Base-by-base conservation (phyloP, 2,888 invertebrate species). In the Drosophila mimica region DNA sequence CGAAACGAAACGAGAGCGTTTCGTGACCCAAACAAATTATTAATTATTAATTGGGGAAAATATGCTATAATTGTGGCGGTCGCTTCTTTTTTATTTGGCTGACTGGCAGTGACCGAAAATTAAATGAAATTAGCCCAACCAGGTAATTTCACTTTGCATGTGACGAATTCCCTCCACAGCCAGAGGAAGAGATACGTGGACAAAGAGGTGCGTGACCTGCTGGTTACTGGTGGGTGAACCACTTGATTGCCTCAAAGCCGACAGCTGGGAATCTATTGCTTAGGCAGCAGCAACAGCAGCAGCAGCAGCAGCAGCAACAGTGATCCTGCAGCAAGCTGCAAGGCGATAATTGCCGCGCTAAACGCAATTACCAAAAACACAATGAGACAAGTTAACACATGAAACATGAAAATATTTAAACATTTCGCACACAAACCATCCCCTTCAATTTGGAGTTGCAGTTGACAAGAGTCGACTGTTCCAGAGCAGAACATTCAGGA, bases 21-120 rank as follows among this genome's bases (percentile, higher is more conserved):
- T 91, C 92, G 92, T 92, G 92, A 91, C 91, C 87, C 81, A 82
- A 91, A 89, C 90, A 89, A 91, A 91, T 91, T 91, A 92, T 89
- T 91, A 91, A 92, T 90, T 91, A 90, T 91, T 91, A 91, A 91
- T 89, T 91, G 88, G 82, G 77, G 82, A 84, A 92, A 90, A 89
- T 84, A 85, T 89, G 81, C 69, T 76, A 91, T 91, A 91, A 91
- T 91, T 92, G 91, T 88, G 80, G 83, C 82, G 88, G 84, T 89
- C 75, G 83, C 85, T 76, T 81, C 83, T 74, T 74, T 60, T 28
- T 38, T 54, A 36, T 54, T 58, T 74, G 69, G 59, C 59, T 71
- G 71, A 60, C 66, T 70, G 62, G 57, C 82, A 82, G 82, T 83
- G 81, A 80, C 89, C 82, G 82, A 88, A 89, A 91, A 91, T 91